Conservation (phyloP, 2,113 vertebrate species). For the Lepidothrix coronata region DNA sequence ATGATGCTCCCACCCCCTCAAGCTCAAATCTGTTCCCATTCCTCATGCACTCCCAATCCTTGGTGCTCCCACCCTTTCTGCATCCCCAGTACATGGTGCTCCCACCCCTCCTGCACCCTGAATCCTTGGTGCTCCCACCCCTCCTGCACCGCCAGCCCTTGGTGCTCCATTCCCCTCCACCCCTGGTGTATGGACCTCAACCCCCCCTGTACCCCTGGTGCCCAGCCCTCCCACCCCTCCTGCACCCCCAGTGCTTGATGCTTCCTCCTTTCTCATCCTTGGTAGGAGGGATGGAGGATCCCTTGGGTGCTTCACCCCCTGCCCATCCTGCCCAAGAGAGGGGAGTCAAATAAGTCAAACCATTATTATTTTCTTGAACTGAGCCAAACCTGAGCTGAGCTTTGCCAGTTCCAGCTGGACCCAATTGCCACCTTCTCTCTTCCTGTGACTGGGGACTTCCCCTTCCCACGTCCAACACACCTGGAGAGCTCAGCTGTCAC, state of each 20-base stretch:
- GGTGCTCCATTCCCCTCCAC: not conserved
- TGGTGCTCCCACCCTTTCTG: not conserved
- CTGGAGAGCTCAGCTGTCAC: not conserved
- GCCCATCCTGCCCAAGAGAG: not conserved
- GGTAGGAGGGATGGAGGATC: not conserved
- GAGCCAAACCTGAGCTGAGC: not conserved
- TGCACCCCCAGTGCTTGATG: too few relatives aligned
- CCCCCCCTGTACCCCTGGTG: not conserved
- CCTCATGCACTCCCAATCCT: rapidly evolving
- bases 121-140: not conserved
- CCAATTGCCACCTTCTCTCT: not conserved
- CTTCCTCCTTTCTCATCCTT: not conserved
- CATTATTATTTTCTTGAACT: not conserved
- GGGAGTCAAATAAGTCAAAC: not conserved
- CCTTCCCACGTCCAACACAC: not conserved
- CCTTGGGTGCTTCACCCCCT: not conserved
- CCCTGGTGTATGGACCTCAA: rapidly evolving
- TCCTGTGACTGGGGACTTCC: not conserved
- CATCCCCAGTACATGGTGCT: not conserved
- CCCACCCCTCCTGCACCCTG: not conserved
- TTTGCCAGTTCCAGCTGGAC: not conserved
- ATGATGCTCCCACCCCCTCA: not conserved
- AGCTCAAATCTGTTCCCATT: not conserved
- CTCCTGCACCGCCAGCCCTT: not conserved
- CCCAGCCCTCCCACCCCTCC: not conserved